phyloP scores from a whole-genome alignment of 2,888 invertebrate genomes.

The Leucophenga maculata region DNA sequence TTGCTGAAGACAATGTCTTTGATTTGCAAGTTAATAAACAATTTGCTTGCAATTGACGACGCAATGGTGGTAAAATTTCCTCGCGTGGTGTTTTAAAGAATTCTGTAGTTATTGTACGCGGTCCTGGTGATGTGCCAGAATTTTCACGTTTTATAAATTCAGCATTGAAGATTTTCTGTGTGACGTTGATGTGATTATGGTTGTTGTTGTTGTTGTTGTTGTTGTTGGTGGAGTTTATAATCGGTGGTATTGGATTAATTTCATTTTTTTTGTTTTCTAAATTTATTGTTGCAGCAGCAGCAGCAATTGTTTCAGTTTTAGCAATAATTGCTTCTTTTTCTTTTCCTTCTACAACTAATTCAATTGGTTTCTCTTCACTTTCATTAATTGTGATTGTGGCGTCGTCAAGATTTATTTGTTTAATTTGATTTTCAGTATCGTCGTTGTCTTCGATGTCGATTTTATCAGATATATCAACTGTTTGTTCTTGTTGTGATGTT shows the following conservation, averaged over 20 bases:
- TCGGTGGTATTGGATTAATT: conserved; percentile 29
- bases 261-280: conserved; percentile 18
- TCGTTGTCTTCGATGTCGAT: conserved; percentile 30
- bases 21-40: conserved; percentile 37
- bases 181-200: conserved; percentile 39
- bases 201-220: conserved; percentile 33
- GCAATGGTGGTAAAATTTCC: conserved; percentile 42
- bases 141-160: conserved; percentile 56
- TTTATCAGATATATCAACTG: conserved; percentile 29
- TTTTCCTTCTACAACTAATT: conserved; percentile 16
- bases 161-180: conserved; percentile 9
- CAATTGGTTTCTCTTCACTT: conserved; percentile 9
- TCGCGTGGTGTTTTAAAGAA: conserved; percentile 41
- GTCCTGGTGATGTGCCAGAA: conserved; percentile 47
- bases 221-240: conserved; percentile 19
- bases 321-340: conserved; percentile 28
- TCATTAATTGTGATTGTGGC: not conserved
- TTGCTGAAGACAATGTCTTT: conserved; percentile 31
- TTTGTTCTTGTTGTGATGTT: conserved; percentile 41
- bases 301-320: conserved; percentile 34
- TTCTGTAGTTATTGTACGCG: conserved; percentile 56
- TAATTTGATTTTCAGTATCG: conserved; percentile 21
- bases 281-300: conserved; percentile 38
- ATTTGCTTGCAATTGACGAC: conserved; percentile 45
- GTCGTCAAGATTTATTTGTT: conserved; percentile 11